Evolutionary conservation across 1,140 invertebrate species (phyloP).

Genomic region (Dendrolimus kikuchii): DNA sequence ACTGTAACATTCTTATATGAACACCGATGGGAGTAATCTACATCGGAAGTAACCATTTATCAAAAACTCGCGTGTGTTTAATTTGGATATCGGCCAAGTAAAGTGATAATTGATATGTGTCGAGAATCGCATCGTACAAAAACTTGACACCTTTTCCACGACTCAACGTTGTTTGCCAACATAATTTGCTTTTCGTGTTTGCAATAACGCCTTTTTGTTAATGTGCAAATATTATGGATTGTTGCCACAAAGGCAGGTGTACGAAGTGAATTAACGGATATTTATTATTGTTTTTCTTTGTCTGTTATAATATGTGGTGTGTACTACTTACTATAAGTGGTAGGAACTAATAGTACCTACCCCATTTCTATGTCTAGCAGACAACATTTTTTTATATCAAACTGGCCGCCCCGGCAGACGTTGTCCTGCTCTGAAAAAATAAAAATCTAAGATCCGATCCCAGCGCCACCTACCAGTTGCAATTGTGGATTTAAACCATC

Average conservation of each 20-base stretch:
- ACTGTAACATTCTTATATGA: too few relatives aligned
- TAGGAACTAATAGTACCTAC: too few relatives aligned
- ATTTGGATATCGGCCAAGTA: conserved; percentile 37
- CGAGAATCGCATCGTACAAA: conserved; percentile 39
- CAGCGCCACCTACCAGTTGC: too few relatives aligned
- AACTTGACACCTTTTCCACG: conserved; percentile 47
- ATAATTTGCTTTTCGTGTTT: conserved; percentile 37
- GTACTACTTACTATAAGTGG: not conserved
- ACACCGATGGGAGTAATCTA: conserved; percentile 1
- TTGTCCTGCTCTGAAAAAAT: too few relatives aligned
- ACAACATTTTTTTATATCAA: too few relatives aligned
- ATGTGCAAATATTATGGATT: conserved; percentile 21
- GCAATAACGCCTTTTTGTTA: conserved; percentile 28
- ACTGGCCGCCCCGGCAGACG: too few relatives aligned
- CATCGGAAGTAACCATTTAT: conserved; percentile 48
- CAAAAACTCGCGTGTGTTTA: conserved; percentile 28
- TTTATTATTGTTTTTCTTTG: conserved; percentile 10
- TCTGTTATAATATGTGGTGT: conserved; percentile 3
- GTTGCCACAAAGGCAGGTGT: conserved; percentile 28
- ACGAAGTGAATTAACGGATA: conserved; percentile 15
- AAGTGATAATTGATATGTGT: conserved; percentile 62
- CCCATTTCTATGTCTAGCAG: too few relatives aligned
- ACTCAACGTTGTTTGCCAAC: conserved; percentile 24
- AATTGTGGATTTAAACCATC: too few relatives aligned
- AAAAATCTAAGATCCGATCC: too few relatives aligned